phyloP scores from a whole-genome alignment of 2,113 vertebrate species.

The Noturus placidus region DNA sequence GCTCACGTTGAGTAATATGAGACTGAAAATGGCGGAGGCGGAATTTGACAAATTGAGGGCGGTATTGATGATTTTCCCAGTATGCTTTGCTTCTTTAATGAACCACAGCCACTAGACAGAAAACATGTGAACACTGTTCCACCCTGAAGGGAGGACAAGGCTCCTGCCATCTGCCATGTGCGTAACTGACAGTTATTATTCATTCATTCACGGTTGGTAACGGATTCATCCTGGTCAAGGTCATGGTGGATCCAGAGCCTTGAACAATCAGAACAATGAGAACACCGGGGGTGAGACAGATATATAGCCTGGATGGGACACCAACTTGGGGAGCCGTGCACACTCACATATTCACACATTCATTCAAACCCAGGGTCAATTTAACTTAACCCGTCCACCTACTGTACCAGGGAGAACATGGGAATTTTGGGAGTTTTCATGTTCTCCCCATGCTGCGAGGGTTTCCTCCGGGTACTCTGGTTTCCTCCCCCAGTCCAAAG shows the following conservation, averaged over 20 bases:
- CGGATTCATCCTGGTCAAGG: not conserved
- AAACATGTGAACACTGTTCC: constrained; percentile 61
- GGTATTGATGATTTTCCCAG: not conserved
- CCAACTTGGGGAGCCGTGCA: not conserved
- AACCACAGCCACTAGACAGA: constrained; percentile 44
- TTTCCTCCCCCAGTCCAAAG: too few species aligned
- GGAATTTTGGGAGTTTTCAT: too few species aligned
- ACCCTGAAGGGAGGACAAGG: constrained; percentile 60
- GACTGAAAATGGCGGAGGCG: not conserved
- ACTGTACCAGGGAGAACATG: not conserved
- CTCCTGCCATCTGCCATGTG: constrained; percentile 70
- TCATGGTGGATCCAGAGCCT: not conserved
- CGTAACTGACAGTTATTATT: too few species aligned
- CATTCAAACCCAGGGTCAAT: not conserved
- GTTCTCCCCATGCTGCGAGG: too few species aligned
- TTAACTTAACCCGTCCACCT: not conserved
- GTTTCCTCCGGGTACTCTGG: too few species aligned
- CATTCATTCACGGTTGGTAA: not conserved
- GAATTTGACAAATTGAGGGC: not conserved
- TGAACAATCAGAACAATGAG: not conserved
- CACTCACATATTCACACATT: not conserved
- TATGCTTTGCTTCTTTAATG: not conserved
- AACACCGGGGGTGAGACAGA: not conserved
- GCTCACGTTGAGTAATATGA: not conserved
- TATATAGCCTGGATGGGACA: not conserved